Conservation (phyloP, 2,888 invertebrate species). For the Coelopa pilipes region DNA sequence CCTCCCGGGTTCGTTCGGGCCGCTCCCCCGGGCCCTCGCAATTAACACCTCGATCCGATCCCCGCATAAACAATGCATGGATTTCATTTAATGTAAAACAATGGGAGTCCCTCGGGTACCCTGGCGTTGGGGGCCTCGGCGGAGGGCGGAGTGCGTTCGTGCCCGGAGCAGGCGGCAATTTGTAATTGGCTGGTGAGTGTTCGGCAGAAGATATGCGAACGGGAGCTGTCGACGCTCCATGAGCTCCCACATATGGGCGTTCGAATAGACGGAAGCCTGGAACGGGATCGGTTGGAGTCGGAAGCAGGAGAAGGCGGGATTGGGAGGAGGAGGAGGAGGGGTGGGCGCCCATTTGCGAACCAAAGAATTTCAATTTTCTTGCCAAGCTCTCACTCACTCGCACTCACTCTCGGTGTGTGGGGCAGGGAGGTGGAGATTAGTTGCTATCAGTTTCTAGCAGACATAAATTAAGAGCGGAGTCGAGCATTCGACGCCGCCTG, state of each 20-base stretch:
- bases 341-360: neutral
- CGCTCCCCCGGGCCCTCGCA: neutral
- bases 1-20: neutral
- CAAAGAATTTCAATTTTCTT: constrained; percentile 33
- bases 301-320: too few species aligned
- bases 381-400: too few species aligned
- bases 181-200: constrained; percentile 36
- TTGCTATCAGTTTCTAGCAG: constrained; percentile 35
- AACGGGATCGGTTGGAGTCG: too few species aligned
- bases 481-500: neutral
- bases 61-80: neutral
- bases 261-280: constrained; percentile 8
- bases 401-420: neutral
- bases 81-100: constrained; percentile 30
- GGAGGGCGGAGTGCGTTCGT: neutral
- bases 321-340: too few species aligned
- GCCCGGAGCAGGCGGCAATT: constrained; percentile 20
- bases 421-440: constrained; percentile 26
- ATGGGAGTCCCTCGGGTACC: neutral
- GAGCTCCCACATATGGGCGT: constrained; percentile 17
- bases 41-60: constrained; percentile 20
- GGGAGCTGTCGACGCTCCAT: constrained; percentile 5
- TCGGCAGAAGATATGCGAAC: constrained; percentile 24
- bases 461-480: constrained; percentile 29
- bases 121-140: neutral